Base-by-base conservation (phyloP, 2,113 vertebrate species). In the Sander vitreus region DNA sequence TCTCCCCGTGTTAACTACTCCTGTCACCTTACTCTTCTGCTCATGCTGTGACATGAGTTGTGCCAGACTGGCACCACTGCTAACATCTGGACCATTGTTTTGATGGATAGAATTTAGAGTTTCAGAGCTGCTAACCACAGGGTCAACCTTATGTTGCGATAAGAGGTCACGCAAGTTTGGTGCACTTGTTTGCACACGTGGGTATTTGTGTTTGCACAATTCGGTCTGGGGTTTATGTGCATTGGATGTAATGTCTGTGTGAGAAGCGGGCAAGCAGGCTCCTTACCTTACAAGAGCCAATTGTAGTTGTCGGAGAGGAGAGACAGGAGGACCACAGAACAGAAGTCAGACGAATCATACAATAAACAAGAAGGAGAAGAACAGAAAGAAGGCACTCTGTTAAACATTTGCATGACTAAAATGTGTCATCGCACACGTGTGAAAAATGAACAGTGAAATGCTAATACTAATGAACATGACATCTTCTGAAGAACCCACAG, bases 261-360 rank as follows among this genome's bases (percentile, higher is more conserved):
- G 84, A 90, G 72, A 88, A 43, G 83, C 91, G 87, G 88, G 94
- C 93, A 96, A 91, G 95, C 96, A 95, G 97, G 96, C 97, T 97
- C 96, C 98, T 99, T 99, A 99, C 98, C 98, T 99, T 99, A 97
- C 98, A 88, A 96, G 93, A 97, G 98, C 98, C 98, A 97, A 94
- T 88, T 85, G 92, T 95, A 95, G 96, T 95, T 82, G 85, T 76
- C 88, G 47, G 12, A 55, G 62, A 93, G 73, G 58, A 88, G 84
- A n/a, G 79, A n/a, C 11, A 50, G 57, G 71, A 74, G 63, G 72
- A 66, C 25, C 76, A 71, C 30, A 51, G 33, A 68, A 47, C n/a
- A 67, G 91, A 89, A 94, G 87, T 87, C 54, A 77, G 78, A 76
- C 57, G 45, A 83, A 82, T 83, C 48, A 66, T 59, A 12, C 30